phyloP scores from a whole-genome alignment of 2,888 invertebrate species.

The Eupeodes latifasciatus region DNA sequence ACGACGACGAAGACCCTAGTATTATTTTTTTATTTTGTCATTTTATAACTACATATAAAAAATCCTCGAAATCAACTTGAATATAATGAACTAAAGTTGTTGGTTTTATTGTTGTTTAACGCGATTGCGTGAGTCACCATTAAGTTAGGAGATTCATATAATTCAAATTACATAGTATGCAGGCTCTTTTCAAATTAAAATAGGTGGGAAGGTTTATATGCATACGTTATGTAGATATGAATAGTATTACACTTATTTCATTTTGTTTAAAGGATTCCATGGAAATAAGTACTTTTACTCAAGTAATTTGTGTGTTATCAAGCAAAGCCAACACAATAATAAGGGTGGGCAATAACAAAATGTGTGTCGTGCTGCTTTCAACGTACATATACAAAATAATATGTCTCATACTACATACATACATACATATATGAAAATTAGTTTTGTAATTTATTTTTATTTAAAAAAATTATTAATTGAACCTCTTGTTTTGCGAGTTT shows the following conservation, averaged over 20 bases:
- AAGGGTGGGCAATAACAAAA: conserved; percentile 31
- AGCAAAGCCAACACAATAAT: conserved; percentile 10
- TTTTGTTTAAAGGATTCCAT: conserved; percentile 33
- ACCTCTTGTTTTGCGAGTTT: conserved; percentile 13
- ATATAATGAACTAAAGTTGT: conserved; percentile 15
- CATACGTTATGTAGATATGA: not conserved
- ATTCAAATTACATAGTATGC: conserved; percentile 47
- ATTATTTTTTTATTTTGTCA: conserved; percentile 13
- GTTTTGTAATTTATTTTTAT: conserved; percentile 5
- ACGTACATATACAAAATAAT: not conserved
- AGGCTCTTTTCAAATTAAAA: conserved; percentile 45
- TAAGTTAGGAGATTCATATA: conserved; percentile 22
- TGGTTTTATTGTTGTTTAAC: conserved; percentile 35
- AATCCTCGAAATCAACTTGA: not conserved
- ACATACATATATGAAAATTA: not conserved
- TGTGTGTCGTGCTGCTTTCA: conserved; percentile 3
- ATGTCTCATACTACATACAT: not conserved
- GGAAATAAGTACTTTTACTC: conserved; percentile 37
- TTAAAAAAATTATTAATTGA: conserved; percentile 14
- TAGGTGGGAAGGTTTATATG: not conserved
- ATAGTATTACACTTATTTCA: conserved; percentile 17
- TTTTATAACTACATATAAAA: conserved; percentile 28
- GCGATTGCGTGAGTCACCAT: conserved; percentile 68
- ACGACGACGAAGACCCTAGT: conserved; percentile 40
- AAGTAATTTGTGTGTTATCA: conserved; percentile 57